These are phyloP conservation scores for Cyaniris semiargus DNA, from an alignment of 2,888 invertebrate species.

Conservation along the genomic window DNA sequence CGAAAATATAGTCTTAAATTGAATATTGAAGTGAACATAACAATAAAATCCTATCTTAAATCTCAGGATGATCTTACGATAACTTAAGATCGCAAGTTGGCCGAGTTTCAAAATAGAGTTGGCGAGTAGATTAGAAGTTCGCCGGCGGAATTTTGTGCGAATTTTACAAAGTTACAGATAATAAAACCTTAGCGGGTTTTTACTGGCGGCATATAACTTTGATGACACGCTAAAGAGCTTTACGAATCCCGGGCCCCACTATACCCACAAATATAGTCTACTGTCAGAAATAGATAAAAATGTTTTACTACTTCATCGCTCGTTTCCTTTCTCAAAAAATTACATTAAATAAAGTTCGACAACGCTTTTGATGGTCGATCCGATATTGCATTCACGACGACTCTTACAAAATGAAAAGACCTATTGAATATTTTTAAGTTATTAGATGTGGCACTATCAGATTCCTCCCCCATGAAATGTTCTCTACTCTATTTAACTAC, in stretches of 20 bases:
- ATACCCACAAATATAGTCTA: neutral
- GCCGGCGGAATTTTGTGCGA: conserved; percentile 6
- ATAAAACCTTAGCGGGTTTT: conserved; percentile 7
- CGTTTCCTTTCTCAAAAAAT: neutral
- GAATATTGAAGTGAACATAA: neutral
- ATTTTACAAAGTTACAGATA: conserved; percentile 22
- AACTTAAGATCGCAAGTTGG: conserved; percentile 1
- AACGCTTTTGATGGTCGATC: too few species aligned
- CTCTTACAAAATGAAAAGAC: too few species aligned
- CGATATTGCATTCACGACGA: too few species aligned
- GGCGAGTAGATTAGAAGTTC: neutral
- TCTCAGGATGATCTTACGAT: neutral
- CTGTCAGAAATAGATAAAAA: neutral
- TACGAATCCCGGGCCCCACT: neutral
- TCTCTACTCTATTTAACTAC: too few species aligned
- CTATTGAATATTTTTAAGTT: too few species aligned
- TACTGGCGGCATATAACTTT: conserved; percentile 14
- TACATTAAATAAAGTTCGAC: neutral
- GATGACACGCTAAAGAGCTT: conserved; percentile 3
- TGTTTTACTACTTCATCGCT: neutral
- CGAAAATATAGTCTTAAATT: neutral
- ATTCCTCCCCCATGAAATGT: too few species aligned
- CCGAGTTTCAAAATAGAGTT: conserved; percentile 1
- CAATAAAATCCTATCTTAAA: neutral
- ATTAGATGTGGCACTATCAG: too few species aligned